Base-by-base conservation (phyloP, 2,888 invertebrate genomes). In the Tortrix viridana region DNA sequence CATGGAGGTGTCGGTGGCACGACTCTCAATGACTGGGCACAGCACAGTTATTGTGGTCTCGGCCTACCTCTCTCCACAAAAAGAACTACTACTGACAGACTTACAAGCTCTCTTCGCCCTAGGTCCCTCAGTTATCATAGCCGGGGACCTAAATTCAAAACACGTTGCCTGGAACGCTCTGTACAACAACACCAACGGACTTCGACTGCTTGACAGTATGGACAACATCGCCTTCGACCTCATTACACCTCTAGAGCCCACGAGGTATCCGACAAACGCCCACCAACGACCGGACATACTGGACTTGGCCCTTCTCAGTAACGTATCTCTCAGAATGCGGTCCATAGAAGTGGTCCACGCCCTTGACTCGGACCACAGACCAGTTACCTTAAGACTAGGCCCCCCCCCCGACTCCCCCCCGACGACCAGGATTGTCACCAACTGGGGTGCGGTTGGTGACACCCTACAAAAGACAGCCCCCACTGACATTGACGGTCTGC, bases 131-230 rank as follows among this genome's bases (percentile, higher is more conserved):
- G 53, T 52, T 38, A 38, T 53, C 0, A 2, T 52, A 22, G 53
- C 95, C 60, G 53, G 53, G 5, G 53, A 53, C 19, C 14, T 54
- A 1, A 54, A 23, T 23, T 23, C 23, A 1, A 95, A 95, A 80
- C 95, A 95, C 86, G 95, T 95, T 22, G 94, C 23, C 5, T 54
- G 44, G 44, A 44, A 19, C 5, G 43, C 23, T n/a, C n/a, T n/a
- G n/a, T 1, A 2, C 6, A 0, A 41, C 43, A 54, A 54, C 14
- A 3, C 5, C 1, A 54, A 54, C 5, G 43, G 54, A 0, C 3
- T 0, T 0, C 16, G 43, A 9, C 14, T 54, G 0, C 14, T 18
- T 6, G 9, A 43, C 18, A 20, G 22, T 4, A 5, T 26, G 26
- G 7, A n/a, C 5, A 16, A 16, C 4, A 4, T 26, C 3, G 14